Percentiles rank a stretch among this genome's conserved stretches.
Conservation (phyloP, 2,888 invertebrate species). For the Plebejus anna region DNA sequence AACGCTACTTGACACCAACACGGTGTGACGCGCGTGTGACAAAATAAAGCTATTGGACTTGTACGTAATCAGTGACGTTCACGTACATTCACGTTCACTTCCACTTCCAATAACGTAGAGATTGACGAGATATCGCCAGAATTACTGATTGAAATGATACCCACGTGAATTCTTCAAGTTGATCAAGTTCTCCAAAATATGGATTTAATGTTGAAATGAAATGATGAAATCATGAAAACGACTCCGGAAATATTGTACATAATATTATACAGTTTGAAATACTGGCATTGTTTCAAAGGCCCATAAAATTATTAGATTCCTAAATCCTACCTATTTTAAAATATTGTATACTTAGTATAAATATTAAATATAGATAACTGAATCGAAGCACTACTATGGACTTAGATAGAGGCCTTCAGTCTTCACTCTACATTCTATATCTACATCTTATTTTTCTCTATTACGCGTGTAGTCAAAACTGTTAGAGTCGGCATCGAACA, state of each 20-base stretch:
- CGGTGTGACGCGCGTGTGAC: not conserved
- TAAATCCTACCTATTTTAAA: too few species aligned
- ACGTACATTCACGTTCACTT: not conserved
- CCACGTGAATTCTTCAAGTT: not conserved
- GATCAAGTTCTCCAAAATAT: not conserved
- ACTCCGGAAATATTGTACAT: not conserved
- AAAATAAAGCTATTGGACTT: slow-evolving; percentile 7
- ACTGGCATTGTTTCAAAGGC: too few species aligned
- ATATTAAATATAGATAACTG: too few species aligned
- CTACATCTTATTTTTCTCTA: too few species aligned
- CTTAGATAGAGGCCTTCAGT: too few species aligned
- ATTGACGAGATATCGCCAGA: not conserved
- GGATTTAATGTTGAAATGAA: not conserved
- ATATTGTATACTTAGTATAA: too few species aligned
- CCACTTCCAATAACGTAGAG: not conserved
- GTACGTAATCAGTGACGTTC: not conserved
- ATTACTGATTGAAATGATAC: not conserved
- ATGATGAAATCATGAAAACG: not conserved
- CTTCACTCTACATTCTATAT: too few species aligned
- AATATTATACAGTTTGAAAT: not conserved
- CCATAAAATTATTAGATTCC: too few species aligned
- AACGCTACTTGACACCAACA: not conserved
- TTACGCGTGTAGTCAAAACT: too few species aligned
- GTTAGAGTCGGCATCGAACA: too few species aligned
- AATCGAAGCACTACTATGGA: too few species aligned